Conservation (phyloP, 1,140 invertebrate species). For the Mizuhopecten yessoensis region DNA sequence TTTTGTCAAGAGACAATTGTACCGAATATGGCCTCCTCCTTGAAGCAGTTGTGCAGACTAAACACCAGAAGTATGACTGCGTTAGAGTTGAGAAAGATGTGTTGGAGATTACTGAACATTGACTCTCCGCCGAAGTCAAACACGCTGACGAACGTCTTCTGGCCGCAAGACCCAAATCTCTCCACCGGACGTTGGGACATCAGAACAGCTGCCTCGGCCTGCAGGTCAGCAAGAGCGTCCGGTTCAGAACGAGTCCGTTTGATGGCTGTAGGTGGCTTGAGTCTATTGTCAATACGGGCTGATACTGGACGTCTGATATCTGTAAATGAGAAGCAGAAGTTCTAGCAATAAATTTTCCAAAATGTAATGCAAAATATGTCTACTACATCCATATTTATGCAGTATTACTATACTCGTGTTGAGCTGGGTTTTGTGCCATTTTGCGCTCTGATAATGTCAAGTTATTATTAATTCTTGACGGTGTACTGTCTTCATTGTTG, state of each 20-base stretch:
- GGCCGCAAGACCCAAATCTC: neutral
- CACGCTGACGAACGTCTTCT: neutral
- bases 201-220: neutral
- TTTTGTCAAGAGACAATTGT: too few species aligned
- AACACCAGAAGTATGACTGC: neutral
- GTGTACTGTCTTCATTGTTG: too few species aligned
- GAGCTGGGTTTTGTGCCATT: too few species aligned
- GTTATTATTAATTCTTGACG: too few species aligned
- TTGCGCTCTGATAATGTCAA: too few species aligned
- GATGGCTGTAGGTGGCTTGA: neutral
- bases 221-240: neutral
- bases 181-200: neutral
- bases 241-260: slow-evolving; percentile 1
- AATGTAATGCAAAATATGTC: too few species aligned
- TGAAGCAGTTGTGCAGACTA: slow-evolving; percentile 11
- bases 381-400: too few species aligned
- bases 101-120: neutral
- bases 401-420: too few species aligned
- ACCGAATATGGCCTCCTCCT: neutral
- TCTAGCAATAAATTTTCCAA: too few species aligned
- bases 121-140: slow-evolving; percentile 1
- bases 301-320: neutral
- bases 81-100: neutral
- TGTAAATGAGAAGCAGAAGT: neutral
- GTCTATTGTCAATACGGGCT: neutral